phyloP scores from a whole-genome alignment of 2,888 invertebrate species.

The Uloborus plumipes region DNA sequence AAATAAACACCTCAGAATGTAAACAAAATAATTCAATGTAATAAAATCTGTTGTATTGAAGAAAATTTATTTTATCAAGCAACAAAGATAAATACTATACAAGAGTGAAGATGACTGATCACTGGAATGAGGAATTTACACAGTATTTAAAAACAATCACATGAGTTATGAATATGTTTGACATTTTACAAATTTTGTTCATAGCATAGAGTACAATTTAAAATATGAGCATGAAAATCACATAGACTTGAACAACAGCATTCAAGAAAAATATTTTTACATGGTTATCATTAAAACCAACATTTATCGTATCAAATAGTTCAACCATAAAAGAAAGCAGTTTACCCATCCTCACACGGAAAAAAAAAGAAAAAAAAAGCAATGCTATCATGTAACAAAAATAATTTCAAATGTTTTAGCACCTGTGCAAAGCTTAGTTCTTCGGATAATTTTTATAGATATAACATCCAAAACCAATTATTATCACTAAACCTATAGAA shows the following conservation, averaged over 20 bases:
- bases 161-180: background rate
- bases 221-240: constrained; percentile 4
- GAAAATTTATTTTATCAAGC: constrained; percentile 16
- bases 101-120: constrained; percentile 21
- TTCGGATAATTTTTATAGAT: constrained; percentile 65
- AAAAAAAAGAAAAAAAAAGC: constrained; percentile 26
- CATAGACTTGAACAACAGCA: constrained; percentile 14
- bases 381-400: constrained; percentile 42
- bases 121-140: constrained; percentile 37
- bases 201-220: constrained; percentile 14
- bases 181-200: constrained; percentile 41
- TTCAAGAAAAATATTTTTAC: background rate
- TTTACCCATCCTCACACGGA: constrained; percentile 5
- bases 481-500: constrained; percentile 65
- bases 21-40: too few species aligned
- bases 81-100: constrained; percentile 55
- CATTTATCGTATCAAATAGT: constrained; percentile 23
- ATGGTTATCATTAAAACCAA: background rate
- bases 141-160: constrained; percentile 44
- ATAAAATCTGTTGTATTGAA: too few species aligned
- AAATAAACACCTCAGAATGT: too few species aligned
- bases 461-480: constrained; percentile 66
- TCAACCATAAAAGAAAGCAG: constrained; percentile 16
- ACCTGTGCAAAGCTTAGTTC: constrained; percentile 36
- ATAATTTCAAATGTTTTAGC: constrained; percentile 28